Evolutionary conservation across 2,113 vertebrate genomes (phyloP).

Genomic region (Spheniscus mendiculus): DNA sequence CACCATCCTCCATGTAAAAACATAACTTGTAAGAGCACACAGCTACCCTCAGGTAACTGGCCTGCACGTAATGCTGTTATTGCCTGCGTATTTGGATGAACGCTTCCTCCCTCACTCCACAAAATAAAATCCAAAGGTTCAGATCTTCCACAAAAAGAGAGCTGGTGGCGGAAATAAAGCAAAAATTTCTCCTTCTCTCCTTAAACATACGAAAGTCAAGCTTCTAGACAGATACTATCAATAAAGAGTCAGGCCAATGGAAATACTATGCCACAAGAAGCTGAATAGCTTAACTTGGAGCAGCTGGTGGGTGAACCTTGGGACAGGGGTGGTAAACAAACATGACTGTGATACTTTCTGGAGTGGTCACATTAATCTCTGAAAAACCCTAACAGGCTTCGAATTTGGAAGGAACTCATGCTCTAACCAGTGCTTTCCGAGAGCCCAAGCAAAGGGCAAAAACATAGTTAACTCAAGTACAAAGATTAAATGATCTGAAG

Average conservation of each 20-base stretch:
- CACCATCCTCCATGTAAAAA: background rate
- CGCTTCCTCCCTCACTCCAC: background rate
- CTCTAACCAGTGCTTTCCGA: background rate
- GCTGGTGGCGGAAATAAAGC: background rate
- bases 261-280: background rate
- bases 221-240: background rate
- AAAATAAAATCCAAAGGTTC: background rate
- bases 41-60: background rate
- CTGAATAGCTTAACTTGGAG: background rate
- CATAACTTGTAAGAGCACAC: background rate
- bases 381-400: background rate
- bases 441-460: background rate
- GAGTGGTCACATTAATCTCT: background rate
- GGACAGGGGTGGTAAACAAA: background rate
- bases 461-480: background rate
- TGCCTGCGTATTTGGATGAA: background rate
- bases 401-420: background rate
- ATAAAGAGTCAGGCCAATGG: background rate
- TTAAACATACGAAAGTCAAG: background rate
- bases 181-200: background rate
- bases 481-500: background rate
- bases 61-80: background rate
- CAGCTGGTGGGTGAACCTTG: background rate
- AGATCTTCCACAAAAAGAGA: background rate
- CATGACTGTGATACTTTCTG: background rate